These are phyloP conservation scores for Aegithalos caudatus DNA, from an alignment of 2,113 vertebrate species.

Conservation along the genomic window DNA sequence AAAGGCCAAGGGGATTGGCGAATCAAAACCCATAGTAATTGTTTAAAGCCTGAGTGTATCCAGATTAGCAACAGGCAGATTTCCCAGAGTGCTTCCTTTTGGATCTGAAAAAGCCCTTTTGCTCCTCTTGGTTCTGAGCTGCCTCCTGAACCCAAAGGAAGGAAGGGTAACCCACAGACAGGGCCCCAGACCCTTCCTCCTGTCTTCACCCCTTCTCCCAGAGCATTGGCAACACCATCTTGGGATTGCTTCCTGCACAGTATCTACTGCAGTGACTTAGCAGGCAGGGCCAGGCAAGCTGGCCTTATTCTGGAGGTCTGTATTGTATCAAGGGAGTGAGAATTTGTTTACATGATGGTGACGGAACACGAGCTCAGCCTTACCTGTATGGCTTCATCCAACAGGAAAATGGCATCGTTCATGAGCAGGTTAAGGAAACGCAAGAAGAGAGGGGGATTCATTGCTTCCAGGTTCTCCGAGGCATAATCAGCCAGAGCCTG, in stretches of 20 bases:
- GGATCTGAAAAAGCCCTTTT: not conserved
- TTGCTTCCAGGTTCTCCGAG: constrained; percentile 94
- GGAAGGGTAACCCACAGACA: not conserved
- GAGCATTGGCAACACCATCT: not conserved
- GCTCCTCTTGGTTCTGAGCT: not conserved
- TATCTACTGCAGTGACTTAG: not conserved
- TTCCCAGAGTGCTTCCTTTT: not conserved
- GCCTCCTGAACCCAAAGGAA: not conserved
- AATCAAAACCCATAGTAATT: not conserved
- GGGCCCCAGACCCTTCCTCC: not conserved
- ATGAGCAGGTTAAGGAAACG: constrained; percentile 95
- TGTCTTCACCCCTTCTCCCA: not conserved
- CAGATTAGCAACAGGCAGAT: not conserved
- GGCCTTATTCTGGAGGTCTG: not conserved
- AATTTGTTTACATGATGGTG: not conserved
- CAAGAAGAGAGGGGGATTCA: constrained; percentile 94
- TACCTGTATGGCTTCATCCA: constrained; percentile 99
- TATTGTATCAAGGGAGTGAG: not conserved
- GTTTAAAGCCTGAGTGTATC: not conserved
- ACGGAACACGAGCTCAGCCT: fast-evolving
- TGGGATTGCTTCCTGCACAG: not conserved
- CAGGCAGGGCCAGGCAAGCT: not conserved
- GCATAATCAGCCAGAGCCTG: constrained; percentile 91
- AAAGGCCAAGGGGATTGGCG: not conserved
- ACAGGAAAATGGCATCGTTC: constrained; percentile 96